Evolutionary conservation across 2,888 invertebrate genomes (phyloP), one percentile per base, ranked within the genome.

Genomic region (Colostygia pectinataria): DNA sequence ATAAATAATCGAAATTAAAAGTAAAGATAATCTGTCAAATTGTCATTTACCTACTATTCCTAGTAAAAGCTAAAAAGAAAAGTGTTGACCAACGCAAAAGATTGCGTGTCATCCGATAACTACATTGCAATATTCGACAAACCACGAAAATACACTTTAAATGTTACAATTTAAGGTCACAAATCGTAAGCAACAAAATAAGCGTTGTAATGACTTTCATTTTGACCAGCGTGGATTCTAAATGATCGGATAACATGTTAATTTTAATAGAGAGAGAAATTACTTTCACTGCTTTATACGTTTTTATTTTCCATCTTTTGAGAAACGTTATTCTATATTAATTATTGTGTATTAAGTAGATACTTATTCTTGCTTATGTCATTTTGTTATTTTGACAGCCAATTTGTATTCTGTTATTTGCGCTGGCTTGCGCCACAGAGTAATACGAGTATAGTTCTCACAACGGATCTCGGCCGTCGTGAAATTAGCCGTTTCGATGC

Each of bases 191-290:
- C 27, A 36, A 33, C 41, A 13, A 28, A 45, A 37, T 45, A 12
- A 41, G 45, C 51, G 10, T 12, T 37, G 47, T 53, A 57, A 60
- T 60, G 55, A 53, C 70, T 77, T 77, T 75, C 72, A 63, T 68
- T 72, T 67, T 59, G 63, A 59, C 62, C 48, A 55, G 56, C 54
- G 63, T 68, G 66, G 56, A 69, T 66, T 65, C 51, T 66, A 73
- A 80, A 80, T 67, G 79, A 74, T 77, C 69, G 71, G 59, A 78
- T 77, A 75, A 76, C 78, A 75, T 79, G 77, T 71, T 71, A 65
- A 68, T 72, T 72, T 69, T 68, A 65, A 64, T 63, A 55, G 69
- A 62, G 68, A 54, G 69, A 60, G 68, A 70, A 64, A 67, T 66
- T 63, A 66, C 81, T 81, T 81, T 81, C 80, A 68, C 81, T 74